These are phyloP conservation scores for Lagodon rhomboides DNA, from an alignment of 2,797 vertebrate genomes.

Conservation along the genomic window DNA sequence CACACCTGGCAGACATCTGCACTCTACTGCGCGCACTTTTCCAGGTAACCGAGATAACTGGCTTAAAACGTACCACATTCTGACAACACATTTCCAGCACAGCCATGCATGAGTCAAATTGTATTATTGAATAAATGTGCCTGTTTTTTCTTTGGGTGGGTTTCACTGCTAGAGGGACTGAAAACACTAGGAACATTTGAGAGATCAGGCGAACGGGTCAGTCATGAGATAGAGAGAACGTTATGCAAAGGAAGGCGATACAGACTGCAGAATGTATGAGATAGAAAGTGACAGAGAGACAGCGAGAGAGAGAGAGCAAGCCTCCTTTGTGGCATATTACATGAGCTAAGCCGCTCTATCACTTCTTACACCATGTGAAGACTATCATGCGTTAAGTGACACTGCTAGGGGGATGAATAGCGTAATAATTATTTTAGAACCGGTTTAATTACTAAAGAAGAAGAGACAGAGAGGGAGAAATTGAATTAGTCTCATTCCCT, in stretches of 20 bases:
- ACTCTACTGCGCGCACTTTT: too few species aligned
- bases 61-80: not conserved
- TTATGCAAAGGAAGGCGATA: not conserved
- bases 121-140: not conserved
- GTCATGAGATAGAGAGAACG: not conserved
- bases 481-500: conserved; percentile 40
- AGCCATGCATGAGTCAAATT: not conserved
- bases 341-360: conserved; percentile 31
- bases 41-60: not conserved
- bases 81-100: not conserved
- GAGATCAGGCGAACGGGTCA: not conserved
- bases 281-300: not conserved
- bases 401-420: conserved; percentile 35
- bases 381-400: conserved; percentile 53
- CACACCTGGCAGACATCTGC: too few species aligned
- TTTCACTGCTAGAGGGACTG: too few species aligned
- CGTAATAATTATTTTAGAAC: conserved; percentile 52
- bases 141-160: not conserved
- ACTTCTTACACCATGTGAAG: conserved; percentile 55
- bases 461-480: conserved; percentile 24
- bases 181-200: not conserved
- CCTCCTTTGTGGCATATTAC: conserved; percentile 33
- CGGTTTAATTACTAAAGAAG: conserved; percentile 40
- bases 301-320: conserved; percentile 13
- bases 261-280: not conserved